Base-by-base conservation (phyloP, 2,888 invertebrate genomes). In the Cephus spinipes region DNA sequence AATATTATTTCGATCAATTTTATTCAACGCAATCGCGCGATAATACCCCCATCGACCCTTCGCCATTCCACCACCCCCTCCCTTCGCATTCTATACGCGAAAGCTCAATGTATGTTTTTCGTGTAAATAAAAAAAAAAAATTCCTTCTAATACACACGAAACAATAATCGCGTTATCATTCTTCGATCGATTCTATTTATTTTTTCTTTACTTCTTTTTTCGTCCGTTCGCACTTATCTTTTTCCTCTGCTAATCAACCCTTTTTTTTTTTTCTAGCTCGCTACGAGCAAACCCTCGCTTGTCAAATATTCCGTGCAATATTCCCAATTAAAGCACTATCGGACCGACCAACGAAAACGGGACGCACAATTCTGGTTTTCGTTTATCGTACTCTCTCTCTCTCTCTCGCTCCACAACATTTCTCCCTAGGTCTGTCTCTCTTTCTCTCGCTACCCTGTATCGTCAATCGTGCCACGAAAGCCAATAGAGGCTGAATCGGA, bases 1-100 rank as follows among this genome's bases (percentile, higher is more conserved):
- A 33, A 71, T 71, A 71, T 71, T 71, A 31, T 32, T 71, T 71
- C 71, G 71, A 71, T 71, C 71, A 71, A 69, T 33, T 71, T 71
- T 71, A 71, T 55, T 55, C 55, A 15, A 6, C 55, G 55, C 55
- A 15, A 55, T 55, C 23, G 55, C 55, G 23, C 55, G 23, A 55
- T 55, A 55, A 55, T 55, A 23, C 55, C 23, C 9, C 55, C 55
- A 55, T 9, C 55, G 6, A 23, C 55, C 23, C 23, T 55, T 55
- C 2, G 55, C 23, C 55, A 55, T 55, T 55, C 23, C 55, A 55
- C 23, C 9, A 23, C 9, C 55, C 55, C 55, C 40, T 4, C 9
- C 23, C 6, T 2, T 9, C 23, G 55, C 55, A 6, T 23, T 55
- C 9, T 23, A 23, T 23, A 23, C 9, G 23, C 23, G 2, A 55